A percentile compares a stretch with the other conserved stretches of the same genome.
Conservation (phyloP, 2,888 invertebrate species). For the Macaria liturata region DNA sequence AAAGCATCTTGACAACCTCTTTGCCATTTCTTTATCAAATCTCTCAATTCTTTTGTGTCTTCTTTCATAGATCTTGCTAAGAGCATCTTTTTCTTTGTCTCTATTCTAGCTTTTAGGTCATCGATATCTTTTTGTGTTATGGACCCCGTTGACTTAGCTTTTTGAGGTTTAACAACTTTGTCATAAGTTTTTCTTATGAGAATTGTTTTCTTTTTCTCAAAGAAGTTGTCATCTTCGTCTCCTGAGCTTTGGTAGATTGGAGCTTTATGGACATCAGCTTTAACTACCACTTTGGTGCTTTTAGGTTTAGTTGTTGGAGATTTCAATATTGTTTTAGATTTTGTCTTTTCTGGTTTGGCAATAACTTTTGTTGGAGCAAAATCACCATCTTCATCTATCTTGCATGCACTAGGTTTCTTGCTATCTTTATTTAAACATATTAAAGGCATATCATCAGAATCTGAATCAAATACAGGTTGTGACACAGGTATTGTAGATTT, state of each 20-base stretch:
- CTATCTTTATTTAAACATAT: slow-evolving; percentile 46
- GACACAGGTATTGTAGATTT: slow-evolving; percentile 26
- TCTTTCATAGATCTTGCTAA: slow-evolving; percentile 62
- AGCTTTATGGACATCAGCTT: slow-evolving; percentile 31
- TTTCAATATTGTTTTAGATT: slow-evolving; percentile 45
- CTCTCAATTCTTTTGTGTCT: slow-evolving; percentile 73
- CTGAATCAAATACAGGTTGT: slow-evolving; percentile 61
- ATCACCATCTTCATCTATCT: slow-evolving; percentile 50
- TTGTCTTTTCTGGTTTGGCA: slow-evolving; percentile 37
- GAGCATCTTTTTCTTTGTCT: slow-evolving; percentile 66
- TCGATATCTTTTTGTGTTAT: slow-evolving; percentile 73
- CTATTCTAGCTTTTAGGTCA: slow-evolving; percentile 65
- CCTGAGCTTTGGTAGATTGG: slow-evolving; percentile 47
- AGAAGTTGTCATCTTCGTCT: slow-evolving; percentile 68
- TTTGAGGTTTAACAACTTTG: slow-evolving; percentile 59
- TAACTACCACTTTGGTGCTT: slow-evolving; percentile 31
- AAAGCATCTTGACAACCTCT: slow-evolving; percentile 80
- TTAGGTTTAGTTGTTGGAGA: slow-evolving; percentile 30
- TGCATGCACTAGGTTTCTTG: slow-evolving; percentile 9
- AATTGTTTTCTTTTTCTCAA: slow-evolving; percentile 63
- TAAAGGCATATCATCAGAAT: slow-evolving; percentile 66
- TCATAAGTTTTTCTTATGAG: slow-evolving; percentile 63
- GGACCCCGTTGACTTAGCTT: slow-evolving; percentile 74
- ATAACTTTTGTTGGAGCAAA: slow-evolving; percentile 39
- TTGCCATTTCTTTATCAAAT: slow-evolving; percentile 79